These are phyloP conservation scores for Choloepus hoffmanni DNA, from an alignment of 2,113 vertebrate species.

Conservation along the genomic window DNA sequence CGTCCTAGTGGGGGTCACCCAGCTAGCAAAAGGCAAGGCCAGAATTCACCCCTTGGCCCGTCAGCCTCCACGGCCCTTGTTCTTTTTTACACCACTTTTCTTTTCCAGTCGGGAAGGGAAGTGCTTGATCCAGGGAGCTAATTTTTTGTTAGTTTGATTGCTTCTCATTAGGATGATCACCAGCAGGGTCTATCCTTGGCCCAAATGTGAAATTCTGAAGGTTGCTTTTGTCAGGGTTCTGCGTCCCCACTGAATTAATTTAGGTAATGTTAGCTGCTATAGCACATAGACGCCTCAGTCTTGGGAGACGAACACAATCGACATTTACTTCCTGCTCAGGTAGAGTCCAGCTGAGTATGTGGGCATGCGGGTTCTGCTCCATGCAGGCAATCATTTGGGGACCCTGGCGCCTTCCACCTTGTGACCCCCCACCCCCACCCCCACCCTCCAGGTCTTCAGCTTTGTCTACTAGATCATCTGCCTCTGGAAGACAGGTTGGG, in stretches of 20 bases:
- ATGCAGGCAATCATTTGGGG: not conserved
- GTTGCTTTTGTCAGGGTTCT: conserved; percentile 24
- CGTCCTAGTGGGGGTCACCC: not conserved
- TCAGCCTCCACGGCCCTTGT: not conserved
- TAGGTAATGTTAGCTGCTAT: not conserved
- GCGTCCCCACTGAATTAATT: not conserved
- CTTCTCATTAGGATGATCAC: conserved; percentile 32
- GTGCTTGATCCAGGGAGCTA: not conserved
- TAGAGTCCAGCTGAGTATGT: not conserved
- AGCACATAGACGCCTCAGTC: not conserved
- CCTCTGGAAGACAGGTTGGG: not conserved
- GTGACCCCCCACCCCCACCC: not conserved
- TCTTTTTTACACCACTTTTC: not conserved
- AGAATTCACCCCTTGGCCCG: not conserved
- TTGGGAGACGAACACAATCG: not conserved
- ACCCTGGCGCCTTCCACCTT: not conserved
- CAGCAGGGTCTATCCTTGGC: not conserved
- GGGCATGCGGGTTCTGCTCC: not conserved
- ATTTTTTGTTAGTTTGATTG: not conserved
- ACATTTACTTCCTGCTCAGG: not conserved
- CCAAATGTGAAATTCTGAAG: not conserved
- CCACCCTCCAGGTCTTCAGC: not conserved
- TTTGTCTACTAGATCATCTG: not conserved
- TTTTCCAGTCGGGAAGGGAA: conserved; percentile 25
- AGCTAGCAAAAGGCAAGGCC: not conserved